Base-by-base conservation (phyloP, 2,888 invertebrate species). In the Drosophila ezoana region DNA sequence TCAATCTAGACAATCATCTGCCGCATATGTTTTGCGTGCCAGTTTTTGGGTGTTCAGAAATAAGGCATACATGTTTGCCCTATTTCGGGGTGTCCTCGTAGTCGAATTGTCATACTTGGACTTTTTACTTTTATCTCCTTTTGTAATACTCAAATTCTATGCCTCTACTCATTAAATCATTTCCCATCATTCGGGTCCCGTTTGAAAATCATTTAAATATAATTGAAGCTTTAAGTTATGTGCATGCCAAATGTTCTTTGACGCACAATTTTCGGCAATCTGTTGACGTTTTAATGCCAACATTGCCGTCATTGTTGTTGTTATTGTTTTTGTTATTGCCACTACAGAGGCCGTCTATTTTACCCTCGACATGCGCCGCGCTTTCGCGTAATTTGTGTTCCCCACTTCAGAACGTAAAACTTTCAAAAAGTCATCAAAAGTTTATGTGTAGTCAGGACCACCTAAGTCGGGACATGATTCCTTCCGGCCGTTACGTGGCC, bases 401-500 rank as follows among this genome's bases (percentile, higher is more conserved):
- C 28, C 28, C 65, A 85, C 82, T 77, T 71, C 62, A 52, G 62
- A 80, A 52, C 78, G 70, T 76, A 79, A 87, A 83, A 83, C 83
- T 83, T 83, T 83, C 77, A 79, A 71, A 87, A 83, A 83, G 83
- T 81, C 83, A 84, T 83, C 87, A 83, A 83, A 83, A 83, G 75
- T 87, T 87, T 67, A 78, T 76, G 78, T 83, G 72, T 67, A 72
- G 72, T 66, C 80, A 57, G 65, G 68, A 57, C 61, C 62, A 86
- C 80, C 77, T 74, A 72, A 81, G 77, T 61, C 74, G 45, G 45
- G 62, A 67, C 67, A 54, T 65, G 58, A 76, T 62, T 59, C 48
- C 65, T 70, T 65, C 60, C 71, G 65, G 45, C 75, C 57, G 28
- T 64, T 47, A 54, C 53, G 23, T 41, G 10, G 63, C 63, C 16